phyloP scores from a whole-genome alignment of 2,797 vertebrate species.

The Myotis daubentonii region DNA sequence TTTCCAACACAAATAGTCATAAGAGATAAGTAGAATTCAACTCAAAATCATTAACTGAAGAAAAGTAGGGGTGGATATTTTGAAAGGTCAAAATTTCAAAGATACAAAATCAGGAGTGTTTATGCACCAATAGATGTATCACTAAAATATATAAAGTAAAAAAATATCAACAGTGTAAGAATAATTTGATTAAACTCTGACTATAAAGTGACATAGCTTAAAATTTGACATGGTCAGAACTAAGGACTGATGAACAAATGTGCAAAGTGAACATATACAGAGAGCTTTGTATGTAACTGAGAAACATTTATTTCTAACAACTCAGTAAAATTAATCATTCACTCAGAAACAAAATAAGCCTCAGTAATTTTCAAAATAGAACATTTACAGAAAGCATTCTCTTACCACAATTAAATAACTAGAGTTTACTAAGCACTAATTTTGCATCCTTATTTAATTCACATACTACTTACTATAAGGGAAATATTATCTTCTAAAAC shows the following conservation, averaged over 20 bases:
- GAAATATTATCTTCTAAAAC: constrained; percentile 34
- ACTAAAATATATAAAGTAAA: constrained; percentile 12
- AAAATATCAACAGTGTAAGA: background rate
- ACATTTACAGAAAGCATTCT: constrained; percentile 27
- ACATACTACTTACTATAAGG: background rate
- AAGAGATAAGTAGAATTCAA: background rate
- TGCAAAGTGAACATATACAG: background rate
- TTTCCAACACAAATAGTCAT: background rate
- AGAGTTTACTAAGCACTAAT: constrained; percentile 54
- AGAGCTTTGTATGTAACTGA: background rate
- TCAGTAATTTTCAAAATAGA: constrained; percentile 40
- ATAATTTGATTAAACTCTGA: background rate
- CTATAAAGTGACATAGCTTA: background rate
- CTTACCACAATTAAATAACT: constrained; percentile 38
- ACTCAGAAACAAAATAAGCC: constrained; percentile 38
- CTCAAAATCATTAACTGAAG: background rate
- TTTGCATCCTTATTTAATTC: constrained; percentile 66
- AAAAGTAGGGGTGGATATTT: background rate
- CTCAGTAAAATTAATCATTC: background rate
- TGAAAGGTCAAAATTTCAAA: background rate
- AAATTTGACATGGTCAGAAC: background rate
- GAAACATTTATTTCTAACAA: constrained; percentile 17
- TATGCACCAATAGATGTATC: background rate
- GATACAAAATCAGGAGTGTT: background rate
- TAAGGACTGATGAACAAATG: background rate